Evolutionary conservation across 2,888 invertebrate species (phyloP).

Genomic region (Stenchaetothrips biformis): DNA sequence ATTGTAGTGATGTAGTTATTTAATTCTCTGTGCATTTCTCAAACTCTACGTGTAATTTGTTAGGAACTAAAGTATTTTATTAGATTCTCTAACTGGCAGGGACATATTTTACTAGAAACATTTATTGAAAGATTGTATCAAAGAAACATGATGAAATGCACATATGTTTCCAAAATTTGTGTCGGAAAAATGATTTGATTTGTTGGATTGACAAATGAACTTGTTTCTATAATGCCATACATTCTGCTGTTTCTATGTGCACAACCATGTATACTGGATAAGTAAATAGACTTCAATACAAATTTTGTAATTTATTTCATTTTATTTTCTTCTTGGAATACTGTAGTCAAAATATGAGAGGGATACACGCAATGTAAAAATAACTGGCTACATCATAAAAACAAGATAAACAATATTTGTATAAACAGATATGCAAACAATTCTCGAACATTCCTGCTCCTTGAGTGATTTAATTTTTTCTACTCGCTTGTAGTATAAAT

Average conservation of each 20-base stretch:
- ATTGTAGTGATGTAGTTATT: no score
- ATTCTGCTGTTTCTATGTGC: background rate
- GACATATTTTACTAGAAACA: no score
- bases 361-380: constrained; percentile 23
- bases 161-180: no score
- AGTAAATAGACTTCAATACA: background rate
- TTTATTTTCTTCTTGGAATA: constrained; percentile 14
- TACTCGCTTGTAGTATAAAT: background rate
- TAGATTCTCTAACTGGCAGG: no score
- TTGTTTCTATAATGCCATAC: background rate
- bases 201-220: no score
- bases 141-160: no score
- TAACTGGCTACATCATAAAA: constrained; percentile 25
- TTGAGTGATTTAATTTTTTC: background rate
- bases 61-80: no score
- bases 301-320: background rate
- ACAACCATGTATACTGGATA: background rate
- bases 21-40: no score
- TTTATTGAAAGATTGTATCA: no score
- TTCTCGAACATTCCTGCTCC: background rate
- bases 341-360: constrained; percentile 21
- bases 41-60: no score
- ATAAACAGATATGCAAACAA: constrained; percentile 23
- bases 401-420: constrained; percentile 21
- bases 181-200: no score